phyloP scores from a whole-genome alignment of 2,113 vertebrate genomes.

The Pituophis catenifer region DNA sequence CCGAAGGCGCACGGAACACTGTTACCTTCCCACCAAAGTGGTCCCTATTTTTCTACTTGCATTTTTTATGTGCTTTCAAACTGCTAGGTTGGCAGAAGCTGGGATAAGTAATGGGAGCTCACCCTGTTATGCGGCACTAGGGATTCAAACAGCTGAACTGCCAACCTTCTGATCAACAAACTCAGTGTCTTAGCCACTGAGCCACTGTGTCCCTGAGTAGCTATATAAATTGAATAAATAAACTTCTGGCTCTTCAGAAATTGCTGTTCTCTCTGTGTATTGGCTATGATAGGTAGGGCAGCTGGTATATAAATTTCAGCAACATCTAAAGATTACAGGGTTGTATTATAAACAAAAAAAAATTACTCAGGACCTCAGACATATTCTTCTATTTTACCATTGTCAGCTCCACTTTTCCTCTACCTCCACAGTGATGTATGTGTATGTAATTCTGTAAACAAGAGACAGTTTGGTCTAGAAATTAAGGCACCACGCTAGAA shows the following conservation, averaged over 20 bases:
- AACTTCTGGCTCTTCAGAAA: neutral
- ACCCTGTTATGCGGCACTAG: too few species aligned
- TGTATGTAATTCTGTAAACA: neutral
- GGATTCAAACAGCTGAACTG: too few species aligned
- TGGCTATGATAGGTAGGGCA: neutral
- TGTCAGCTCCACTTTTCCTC: neutral
- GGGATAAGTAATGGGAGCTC: too few species aligned
- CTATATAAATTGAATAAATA: neutral
- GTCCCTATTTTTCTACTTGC: too few species aligned
- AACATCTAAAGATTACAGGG: neutral
- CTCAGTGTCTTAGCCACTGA: too few species aligned
- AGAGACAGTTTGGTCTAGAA: neutral
- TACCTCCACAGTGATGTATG: neutral
- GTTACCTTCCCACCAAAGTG: too few species aligned
- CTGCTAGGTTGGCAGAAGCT: too few species aligned
- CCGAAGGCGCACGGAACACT: too few species aligned
- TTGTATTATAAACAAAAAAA: neutral
- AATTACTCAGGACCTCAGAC: neutral
- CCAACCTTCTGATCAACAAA: too few species aligned
- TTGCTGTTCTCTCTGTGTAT: neutral
- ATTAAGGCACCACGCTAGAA: neutral
- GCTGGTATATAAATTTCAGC: neutral
- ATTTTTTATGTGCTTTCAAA: too few species aligned
- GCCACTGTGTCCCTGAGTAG: too few species aligned
- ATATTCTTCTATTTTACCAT: neutral